phyloP scores from a whole-genome alignment of 1,140 invertebrate genomes.

The Acarapis woodi region DNA sequence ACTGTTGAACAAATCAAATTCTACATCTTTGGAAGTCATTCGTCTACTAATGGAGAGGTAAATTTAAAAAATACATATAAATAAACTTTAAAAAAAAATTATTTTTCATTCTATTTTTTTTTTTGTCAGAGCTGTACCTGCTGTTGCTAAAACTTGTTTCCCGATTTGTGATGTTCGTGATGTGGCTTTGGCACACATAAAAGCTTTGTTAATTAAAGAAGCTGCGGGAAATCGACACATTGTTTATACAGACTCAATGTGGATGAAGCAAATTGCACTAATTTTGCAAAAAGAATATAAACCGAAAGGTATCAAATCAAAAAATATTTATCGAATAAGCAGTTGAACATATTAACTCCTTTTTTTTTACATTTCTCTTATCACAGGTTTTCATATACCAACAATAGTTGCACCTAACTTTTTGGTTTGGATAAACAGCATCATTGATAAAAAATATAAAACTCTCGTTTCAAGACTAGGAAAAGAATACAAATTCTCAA shows the following conservation, averaged over 20 bases:
- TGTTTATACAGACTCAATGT: slow-evolving; percentile 17
- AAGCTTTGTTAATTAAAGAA: slow-evolving; percentile 22
- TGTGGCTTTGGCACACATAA: slow-evolving; percentile 25
- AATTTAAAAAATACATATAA: too few relatives aligned
- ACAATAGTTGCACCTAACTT: slow-evolving; percentile 22
- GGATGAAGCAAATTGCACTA: slow-evolving; percentile 21
- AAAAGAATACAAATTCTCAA: slow-evolving; percentile 21
- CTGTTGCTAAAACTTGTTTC: slow-evolving; percentile 22
- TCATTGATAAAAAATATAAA: slow-evolving; percentile 21
- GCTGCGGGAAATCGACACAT: slow-evolving; percentile 22
- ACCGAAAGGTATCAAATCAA: too few relatives aligned
- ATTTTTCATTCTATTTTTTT: too few relatives aligned
- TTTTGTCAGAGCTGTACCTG: slow-evolving; percentile 20
- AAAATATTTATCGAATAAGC: slow-evolving; percentile 8
- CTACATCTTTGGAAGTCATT: slow-evolving; percentile 19
- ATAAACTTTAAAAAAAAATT: too few relatives aligned
- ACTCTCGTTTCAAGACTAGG: slow-evolving; percentile 20
- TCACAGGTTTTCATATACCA: slow-evolving; percentile 23
- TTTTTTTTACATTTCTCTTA: too few relatives aligned
- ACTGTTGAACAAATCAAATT: slow-evolving; percentile 18
- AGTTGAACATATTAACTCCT: slow-evolving; percentile 2
- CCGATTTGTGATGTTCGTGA: slow-evolving; percentile 25
- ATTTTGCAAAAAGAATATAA: slow-evolving; percentile 20
- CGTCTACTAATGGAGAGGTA: slow-evolving; percentile 20
- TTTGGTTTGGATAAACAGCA: slow-evolving; percentile 19